These are phyloP conservation scores for Euphydryas editha DNA, from an alignment of 2,888 invertebrate genomes.

Conservation along the genomic window DNA sequence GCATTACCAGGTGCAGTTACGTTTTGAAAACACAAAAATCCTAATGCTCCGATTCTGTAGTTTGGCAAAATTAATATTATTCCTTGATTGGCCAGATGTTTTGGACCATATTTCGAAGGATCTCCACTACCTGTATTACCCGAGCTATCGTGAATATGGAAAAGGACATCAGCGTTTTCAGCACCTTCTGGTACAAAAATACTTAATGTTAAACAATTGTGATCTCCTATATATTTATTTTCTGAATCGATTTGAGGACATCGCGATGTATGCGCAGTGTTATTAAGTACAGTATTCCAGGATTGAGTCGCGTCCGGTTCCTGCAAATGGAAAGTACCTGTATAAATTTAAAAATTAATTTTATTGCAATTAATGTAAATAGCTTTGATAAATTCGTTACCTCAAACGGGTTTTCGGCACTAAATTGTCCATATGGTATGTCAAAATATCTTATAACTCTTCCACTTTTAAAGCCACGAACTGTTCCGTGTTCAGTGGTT, in stretches of 20 bases:
- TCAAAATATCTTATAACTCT: conserved; percentile 59
- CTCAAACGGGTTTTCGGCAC: conserved; percentile 49
- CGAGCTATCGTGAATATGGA: conserved; percentile 71
- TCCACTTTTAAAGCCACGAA: conserved; percentile 51
- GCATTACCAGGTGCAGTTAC: conserved; percentile 69
- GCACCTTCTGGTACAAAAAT: conserved; percentile 57
- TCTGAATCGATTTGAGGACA: conserved; percentile 61
- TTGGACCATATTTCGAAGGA: conserved; percentile 65
- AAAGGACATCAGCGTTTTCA: conserved; percentile 57
- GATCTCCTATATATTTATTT: conserved; percentile 50
- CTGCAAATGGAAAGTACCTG: conserved; percentile 44
- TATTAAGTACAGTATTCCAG: conserved; percentile 49
- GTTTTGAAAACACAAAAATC: conserved; percentile 67
- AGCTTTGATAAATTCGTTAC: conserved; percentile 43
- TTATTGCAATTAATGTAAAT: neutral
- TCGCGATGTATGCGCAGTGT: conserved; percentile 50
- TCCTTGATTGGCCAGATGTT: conserved; percentile 58
- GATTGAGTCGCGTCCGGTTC: conserved; percentile 49
- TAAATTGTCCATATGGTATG: conserved; percentile 63
- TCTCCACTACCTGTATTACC: conserved; percentile 63
- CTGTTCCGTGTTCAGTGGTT: conserved; percentile 55
- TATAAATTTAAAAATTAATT: neutral
- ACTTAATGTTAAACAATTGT: conserved; percentile 69
- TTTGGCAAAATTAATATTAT: conserved; percentile 68
- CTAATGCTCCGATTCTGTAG: conserved; percentile 70